phyloP scores from a whole-genome alignment of 1,140 invertebrate species.

The Lycorma delicatula region DNA sequence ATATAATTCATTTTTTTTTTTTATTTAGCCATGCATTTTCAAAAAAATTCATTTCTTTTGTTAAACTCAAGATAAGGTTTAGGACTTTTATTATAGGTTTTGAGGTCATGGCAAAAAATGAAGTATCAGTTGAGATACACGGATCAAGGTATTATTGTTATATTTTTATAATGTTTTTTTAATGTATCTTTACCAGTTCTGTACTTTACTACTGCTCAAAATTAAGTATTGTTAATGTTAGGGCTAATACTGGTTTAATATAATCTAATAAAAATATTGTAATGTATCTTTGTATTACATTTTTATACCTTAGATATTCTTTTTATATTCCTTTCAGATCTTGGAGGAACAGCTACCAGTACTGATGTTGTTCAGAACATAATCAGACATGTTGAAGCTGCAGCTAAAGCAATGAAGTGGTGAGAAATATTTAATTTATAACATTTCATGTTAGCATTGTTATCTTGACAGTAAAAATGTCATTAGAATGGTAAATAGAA shows the following conservation, averaged over 20 bases:
- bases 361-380: conserved; percentile 52
- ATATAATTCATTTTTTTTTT: too few relatives aligned
- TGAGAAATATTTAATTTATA: too few relatives aligned
- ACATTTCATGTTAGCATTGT: too few relatives aligned
- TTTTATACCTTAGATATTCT: not conserved
- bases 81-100: too few relatives aligned
- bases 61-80: too few relatives aligned
- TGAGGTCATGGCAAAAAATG: too few relatives aligned
- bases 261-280: not conserved
- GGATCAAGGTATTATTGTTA: too few relatives aligned
- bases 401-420: conserved; percentile 23
- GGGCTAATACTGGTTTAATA: not conserved
- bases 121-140: too few relatives aligned
- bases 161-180: not conserved
- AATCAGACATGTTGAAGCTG: conserved; percentile 33
- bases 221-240: not conserved
- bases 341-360: conserved; percentile 50
- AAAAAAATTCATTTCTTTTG: too few relatives aligned
- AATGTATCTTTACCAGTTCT: not conserved
- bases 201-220: not conserved
- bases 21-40: too few relatives aligned
- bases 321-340: conserved; percentile 23
- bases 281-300: not conserved
- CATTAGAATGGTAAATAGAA: too few relatives aligned
- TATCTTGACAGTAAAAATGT: too few relatives aligned